Evolutionary conservation across 2,113 vertebrate species (phyloP), one percentile per base, ranked within the genome.

Genomic region (Callipepla squamata): DNA sequence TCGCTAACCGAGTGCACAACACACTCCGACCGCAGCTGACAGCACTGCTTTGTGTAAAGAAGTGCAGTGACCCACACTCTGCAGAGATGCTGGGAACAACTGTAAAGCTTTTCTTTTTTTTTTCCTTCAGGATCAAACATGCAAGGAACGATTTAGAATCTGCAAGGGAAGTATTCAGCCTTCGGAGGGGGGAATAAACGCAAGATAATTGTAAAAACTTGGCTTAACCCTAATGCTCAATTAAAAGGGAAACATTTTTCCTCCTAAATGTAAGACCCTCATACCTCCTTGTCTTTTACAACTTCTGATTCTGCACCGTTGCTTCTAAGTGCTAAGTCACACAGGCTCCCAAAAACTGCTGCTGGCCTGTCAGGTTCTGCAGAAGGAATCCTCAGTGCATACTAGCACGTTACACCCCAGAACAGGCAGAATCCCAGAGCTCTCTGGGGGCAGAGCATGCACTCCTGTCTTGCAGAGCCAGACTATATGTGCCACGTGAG

Each of bases 1-100:
- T 2, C 3, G 4, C 16, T 26, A 45, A 9, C 9, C 0, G 16
- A 51, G 20, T 0, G 2, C 25, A 4, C 0, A 4, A 9, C 11
- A 1, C 0, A 6, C 48, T 80, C 51, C 5, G 1, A 23, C 15
- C 8, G 36, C 8, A 34, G 23, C 11, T 3, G 6, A 12, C 19
- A 55, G 40, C 2, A 0, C 8, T 13, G 40, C 47, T 13, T 9
- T 4, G 9, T 2, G 28, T 11, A 4, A 20, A 45, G 63, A 34
- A 8, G 7, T 4, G 16, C 20, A 11, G 15, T 6, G 14, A 16
- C 26, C 26, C 42, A 13, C 42, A 13, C 42, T 9, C 42, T 3
- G 2, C 32, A 19, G 16, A 13, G 8, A 11, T 2, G 5, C 45
- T 25, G 68, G 7, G 15, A 55, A 26, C 58, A 20, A 11, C 30